Percentiles rank a stretch among this genome's conserved stretches.
These are phyloP conservation scores for Centrocercus urophasianus DNA, from an alignment of 2,113 vertebrate genomes.

Conservation along the genomic window DNA sequence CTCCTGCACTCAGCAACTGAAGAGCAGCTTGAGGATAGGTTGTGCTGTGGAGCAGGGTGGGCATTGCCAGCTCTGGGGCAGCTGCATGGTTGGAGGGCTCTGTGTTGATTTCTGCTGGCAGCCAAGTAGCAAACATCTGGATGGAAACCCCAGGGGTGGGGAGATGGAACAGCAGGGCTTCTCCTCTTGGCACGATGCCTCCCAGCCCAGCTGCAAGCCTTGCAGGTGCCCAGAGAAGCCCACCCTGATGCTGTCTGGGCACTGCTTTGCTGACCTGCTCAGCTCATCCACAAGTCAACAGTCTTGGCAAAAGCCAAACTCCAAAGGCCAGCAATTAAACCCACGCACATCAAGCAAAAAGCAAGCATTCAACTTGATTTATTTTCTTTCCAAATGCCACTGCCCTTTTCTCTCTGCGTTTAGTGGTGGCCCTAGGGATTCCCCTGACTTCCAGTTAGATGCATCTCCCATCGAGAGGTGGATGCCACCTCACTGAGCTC, in stretches of 20 bases:
- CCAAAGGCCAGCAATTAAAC: constrained; percentile 36
- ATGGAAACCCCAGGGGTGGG: not conserved
- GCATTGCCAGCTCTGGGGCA: constrained; percentile 16
- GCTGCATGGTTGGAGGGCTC: constrained; percentile 15
- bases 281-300: not conserved
- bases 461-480: not conserved
- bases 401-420: not conserved
- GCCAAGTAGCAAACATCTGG: constrained; percentile 33
- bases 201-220: not conserved
- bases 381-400: not conserved
- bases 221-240: not conserved
- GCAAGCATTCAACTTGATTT: not conserved
- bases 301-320: constrained; percentile 5
- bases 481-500: not conserved
- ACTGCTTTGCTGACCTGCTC: not conserved
- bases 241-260: no score
- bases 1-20: not conserved
- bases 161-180: not conserved
- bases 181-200: not conserved
- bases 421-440: not conserved
- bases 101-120: not conserved
- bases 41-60: not conserved
- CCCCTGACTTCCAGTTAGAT: not conserved
- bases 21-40: not conserved
- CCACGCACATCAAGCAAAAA: constrained; percentile 41